These are phyloP conservation scores for Rhea pennata DNA, from an alignment of 2,113 vertebrate genomes.

Conservation along the genomic window DNA sequence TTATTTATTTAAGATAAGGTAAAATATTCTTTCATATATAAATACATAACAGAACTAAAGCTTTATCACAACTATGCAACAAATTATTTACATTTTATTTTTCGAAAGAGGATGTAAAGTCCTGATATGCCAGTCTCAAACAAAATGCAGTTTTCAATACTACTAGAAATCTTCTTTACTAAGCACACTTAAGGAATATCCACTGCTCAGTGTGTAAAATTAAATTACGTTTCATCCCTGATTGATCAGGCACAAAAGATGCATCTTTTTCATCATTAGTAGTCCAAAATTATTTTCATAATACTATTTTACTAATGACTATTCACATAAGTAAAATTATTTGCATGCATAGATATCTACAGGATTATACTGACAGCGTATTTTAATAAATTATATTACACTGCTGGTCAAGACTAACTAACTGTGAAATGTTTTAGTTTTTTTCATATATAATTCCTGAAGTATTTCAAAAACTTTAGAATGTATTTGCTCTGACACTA, in stretches of 20 bases:
- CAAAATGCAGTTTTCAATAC: not conserved
- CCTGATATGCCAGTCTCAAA: not conserved
- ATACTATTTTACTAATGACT: not conserved
- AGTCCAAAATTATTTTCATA: not conserved
- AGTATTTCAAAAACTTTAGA: not conserved
- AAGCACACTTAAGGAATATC: not conserved
- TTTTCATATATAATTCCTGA: not conserved
- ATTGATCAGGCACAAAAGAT: not conserved
- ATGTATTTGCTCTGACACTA: not conserved
- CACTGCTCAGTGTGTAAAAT: not conserved
- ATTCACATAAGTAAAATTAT: not conserved
- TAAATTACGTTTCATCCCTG: not conserved
- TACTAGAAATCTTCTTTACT: not conserved
- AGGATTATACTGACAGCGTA: not conserved
- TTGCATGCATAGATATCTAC: not conserved
- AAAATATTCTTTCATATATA: conserved; percentile 28
- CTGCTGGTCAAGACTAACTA: not conserved
- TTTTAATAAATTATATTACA: not conserved
- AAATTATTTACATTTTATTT: conserved; percentile 32
- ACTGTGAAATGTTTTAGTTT: not conserved
- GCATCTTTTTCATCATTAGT: not conserved
- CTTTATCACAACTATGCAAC: not conserved
- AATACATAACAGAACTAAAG: conserved; percentile 5
- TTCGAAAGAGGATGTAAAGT: not conserved
- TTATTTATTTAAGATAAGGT: conserved; percentile 44